These are phyloP conservation scores for Aurelia aurita DNA, from an alignment of 30 jellyfish, hydroid and myxozoan species.

Conservation along the genomic window DNA sequence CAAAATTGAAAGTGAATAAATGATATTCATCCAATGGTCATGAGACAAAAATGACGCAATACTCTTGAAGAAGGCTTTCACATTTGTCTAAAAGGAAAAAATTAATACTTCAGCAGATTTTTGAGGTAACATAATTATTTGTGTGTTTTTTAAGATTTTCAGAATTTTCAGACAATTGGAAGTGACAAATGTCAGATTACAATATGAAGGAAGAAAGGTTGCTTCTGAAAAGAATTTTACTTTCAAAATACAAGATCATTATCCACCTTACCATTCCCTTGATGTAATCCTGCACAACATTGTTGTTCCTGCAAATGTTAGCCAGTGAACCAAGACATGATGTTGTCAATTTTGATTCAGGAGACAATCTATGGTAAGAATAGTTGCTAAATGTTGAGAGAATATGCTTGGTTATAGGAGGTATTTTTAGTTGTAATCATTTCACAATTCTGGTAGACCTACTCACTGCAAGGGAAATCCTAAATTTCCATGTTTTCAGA, in stretches of 20 bases:
- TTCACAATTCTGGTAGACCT: too few species aligned
- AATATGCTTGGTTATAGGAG: too few species aligned
- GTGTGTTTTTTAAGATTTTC: not conserved
- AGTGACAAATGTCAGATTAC: too few species aligned
- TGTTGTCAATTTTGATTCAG: slow-evolving; percentile 50
- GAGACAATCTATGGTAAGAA: slow-evolving; percentile 16
- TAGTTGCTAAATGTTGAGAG: too few species aligned
- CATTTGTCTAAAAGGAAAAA: slow-evolving; percentile 29
- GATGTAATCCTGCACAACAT: slow-evolving; percentile 58
- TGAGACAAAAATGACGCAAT: slow-evolving; percentile 51
- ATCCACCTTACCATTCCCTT: slow-evolving; percentile 70
- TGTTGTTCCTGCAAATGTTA: slow-evolving; percentile 69
- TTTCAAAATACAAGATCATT: not conserved
- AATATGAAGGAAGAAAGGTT: too few species aligned
- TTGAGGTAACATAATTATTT: not conserved
- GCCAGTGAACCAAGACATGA: slow-evolving; percentile 83
- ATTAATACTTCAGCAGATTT: not conserved
- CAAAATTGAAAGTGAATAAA: slow-evolving; percentile 37
- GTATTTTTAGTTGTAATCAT: too few species aligned
- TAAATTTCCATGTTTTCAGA: too few species aligned
- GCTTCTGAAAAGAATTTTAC: too few species aligned
- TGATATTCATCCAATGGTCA: slow-evolving; percentile 57
- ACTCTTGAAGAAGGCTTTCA: slow-evolving; percentile 46
- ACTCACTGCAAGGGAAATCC: too few species aligned
- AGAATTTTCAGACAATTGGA: too few species aligned